A percentile compares a stretch with the other conserved stretches of the same genome.
phyloP scores from a whole-genome alignment of 1,140 invertebrate species.

The Cylas formicarius region DNA sequence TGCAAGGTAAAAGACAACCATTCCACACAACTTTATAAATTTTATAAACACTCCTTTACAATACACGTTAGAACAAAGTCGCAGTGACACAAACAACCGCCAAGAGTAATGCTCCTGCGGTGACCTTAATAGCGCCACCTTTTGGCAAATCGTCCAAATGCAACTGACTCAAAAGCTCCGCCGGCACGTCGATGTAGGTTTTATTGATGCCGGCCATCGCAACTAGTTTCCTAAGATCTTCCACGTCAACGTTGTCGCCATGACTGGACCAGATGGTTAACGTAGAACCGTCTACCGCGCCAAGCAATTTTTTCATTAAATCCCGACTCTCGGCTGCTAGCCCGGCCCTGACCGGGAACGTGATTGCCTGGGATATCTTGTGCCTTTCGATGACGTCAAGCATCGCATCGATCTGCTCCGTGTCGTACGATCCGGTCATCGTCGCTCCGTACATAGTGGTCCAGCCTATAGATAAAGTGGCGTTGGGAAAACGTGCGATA shows the following conservation, averaged over 20 bases:
- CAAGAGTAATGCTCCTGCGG: too few relatives aligned
- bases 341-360: constrained; percentile 74
- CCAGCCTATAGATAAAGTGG: constrained; percentile 80
- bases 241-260: constrained; percentile 54
- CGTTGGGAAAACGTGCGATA: constrained; percentile 53
- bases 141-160: constrained; percentile 37
- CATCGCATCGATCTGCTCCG: constrained; percentile 67
- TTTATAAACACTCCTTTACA: too few relatives aligned
- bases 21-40: too few relatives aligned
- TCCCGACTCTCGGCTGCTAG: constrained; percentile 57
- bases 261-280: constrained; percentile 66
- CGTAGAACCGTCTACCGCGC: constrained; percentile 48
- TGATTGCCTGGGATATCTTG: constrained; percentile 53
- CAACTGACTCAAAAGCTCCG: constrained; percentile 48
- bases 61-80: too few relatives aligned
- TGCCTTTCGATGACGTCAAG: constrained; percentile 51
- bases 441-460: constrained; percentile 57
- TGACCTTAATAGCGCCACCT: too few relatives aligned
- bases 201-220: constrained; percentile 53
- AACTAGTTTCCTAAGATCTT: constrained; percentile 53
- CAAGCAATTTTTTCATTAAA: constrained; percentile 47
- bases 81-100: too few relatives aligned
- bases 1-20: too few relatives aligned
- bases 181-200: constrained; percentile 64
- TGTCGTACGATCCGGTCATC: constrained; percentile 55